Base-by-base conservation (phyloP, 1,140 invertebrate species). In the Penaeus japonicus region DNA sequence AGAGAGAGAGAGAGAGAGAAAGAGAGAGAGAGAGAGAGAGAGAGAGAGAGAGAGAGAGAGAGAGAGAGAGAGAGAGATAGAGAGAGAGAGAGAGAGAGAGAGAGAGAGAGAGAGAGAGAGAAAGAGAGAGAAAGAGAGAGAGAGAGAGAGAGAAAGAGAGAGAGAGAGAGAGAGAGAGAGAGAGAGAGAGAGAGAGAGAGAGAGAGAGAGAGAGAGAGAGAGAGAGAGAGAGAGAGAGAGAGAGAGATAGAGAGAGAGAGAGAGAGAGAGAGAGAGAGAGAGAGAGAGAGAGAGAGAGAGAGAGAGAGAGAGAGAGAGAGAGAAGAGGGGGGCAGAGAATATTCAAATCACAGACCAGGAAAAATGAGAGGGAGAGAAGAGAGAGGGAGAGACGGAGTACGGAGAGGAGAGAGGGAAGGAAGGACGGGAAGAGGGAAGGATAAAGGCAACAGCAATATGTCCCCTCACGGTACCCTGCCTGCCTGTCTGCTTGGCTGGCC, bases 121-220 rank as follows among this genome's bases (percentile, higher is more conserved):
- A 18, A 2, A 24, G 12, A 10, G 47, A n/a, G 79, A 35, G 79
- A 55, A 47, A 35, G 79, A 81, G 79, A 22, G n/a, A 0, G 47
- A 24, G 79, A 55, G 53, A 81, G 79, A 24, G 79, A 81, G 79
- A n/a, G 78, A 53, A 35, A 4, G 78, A 80, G 39, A 53, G 79
- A 81, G 79, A 12, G 39, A 81, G 79, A n/a, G 79, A 81, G 32
- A 0, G 79, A 81, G 79, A n/a, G 39, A 30, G 79, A 12, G 10
- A 81, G 55, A n/a, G 39, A 81, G 79, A 12, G 10, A 53, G 79
- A 17, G 79, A 57, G 79, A 5, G 79, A 81, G 0, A 39, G 53
- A 81, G 79, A 5, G 79, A 81, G 79, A 39, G 79, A 81, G 79
- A 57, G 1, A 57, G 79, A 47, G 79, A 81, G 39, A 47, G 79